Percentiles rank a stretch among this genome's conserved stretches.
Conservation (phyloP, 1,140 invertebrate genomes). For the Aphelinus certus region DNA sequence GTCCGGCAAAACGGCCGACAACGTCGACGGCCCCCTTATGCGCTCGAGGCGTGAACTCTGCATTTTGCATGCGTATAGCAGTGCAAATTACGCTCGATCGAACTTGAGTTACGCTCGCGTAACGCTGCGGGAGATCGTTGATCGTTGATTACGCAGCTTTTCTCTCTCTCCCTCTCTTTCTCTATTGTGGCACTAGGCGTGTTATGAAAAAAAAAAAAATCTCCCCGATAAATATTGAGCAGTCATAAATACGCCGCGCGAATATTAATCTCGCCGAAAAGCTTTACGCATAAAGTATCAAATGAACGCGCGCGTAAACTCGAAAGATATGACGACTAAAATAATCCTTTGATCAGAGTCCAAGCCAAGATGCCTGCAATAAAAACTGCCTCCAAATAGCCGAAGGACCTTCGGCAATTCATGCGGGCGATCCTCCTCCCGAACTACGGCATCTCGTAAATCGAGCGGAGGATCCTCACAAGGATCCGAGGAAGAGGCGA, state of each 20-base stretch:
- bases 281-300: too few relatives aligned
- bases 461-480: background rate
- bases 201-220: background rate
- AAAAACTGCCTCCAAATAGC: background rate
- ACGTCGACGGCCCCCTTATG: conserved; percentile 20
- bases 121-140: too few relatives aligned
- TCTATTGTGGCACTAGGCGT: background rate
- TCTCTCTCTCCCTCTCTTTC: too few relatives aligned
- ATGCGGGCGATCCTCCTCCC: background rate
- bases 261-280: too few relatives aligned
- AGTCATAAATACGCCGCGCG: too few relatives aligned
- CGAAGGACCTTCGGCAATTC: background rate
- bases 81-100: conserved; percentile 1
- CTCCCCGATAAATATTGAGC: background rate
- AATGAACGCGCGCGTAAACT: too few relatives aligned
- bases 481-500: background rate
- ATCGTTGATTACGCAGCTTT: too few relatives aligned
- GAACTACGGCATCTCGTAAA: background rate
- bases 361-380: background rate
- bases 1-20: conserved; percentile 27
- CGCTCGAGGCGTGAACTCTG: conserved; percentile 19
- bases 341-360: too few relatives aligned
- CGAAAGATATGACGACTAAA: too few relatives aligned
- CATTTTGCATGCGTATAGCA: conserved; percentile 3
- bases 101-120: too few relatives aligned